These are phyloP conservation scores for Cyprinus carpio DNA, from an alignment of 2,113 vertebrate species.

Conservation along the genomic window DNA sequence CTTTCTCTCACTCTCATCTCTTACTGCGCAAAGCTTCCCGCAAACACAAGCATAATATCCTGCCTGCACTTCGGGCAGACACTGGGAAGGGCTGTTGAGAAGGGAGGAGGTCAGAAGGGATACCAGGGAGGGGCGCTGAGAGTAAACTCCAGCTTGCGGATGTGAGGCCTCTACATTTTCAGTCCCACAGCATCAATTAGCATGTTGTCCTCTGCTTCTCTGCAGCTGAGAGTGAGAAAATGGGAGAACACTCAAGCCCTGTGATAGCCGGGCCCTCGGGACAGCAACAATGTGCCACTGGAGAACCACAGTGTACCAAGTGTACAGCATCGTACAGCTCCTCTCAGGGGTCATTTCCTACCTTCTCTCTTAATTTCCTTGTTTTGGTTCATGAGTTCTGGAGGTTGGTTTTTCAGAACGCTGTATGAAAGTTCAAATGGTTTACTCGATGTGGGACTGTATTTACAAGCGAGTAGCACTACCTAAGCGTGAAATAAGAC, in stretches of 20 bases:
- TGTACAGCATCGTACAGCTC: constrained; percentile 63
- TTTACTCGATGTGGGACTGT: constrained; percentile 48
- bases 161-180: constrained; percentile 70
- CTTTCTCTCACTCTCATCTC: constrained; percentile 69
- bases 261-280: constrained; percentile 62
- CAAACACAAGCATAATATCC: constrained; percentile 74
- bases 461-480: not conserved
- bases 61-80: constrained; percentile 57
- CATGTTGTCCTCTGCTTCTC: constrained; percentile 68
- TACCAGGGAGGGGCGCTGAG: constrained; percentile 8
- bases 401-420: constrained; percentile 60
- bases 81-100: constrained; percentile 50
- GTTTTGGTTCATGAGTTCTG: constrained; percentile 55
- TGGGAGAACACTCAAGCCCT: constrained; percentile 65
- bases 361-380: constrained; percentile 78
- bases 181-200: constrained; percentile 73
- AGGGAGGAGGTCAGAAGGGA: constrained; percentile 48
- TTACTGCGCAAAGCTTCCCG: constrained; percentile 50
- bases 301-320: constrained; percentile 66
- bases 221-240: constrained; percentile 58
- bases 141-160: constrained; percentile 54
- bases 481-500: not conserved
- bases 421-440: constrained; percentile 59
- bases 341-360: constrained; percentile 76
- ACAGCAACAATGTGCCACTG: constrained; percentile 68